Percentiles rank a stretch among this genome's conserved stretches.
Evolutionary conservation across 2,113 vertebrate genomes (phyloP).

Genomic region (Leuciscus idus): DNA sequence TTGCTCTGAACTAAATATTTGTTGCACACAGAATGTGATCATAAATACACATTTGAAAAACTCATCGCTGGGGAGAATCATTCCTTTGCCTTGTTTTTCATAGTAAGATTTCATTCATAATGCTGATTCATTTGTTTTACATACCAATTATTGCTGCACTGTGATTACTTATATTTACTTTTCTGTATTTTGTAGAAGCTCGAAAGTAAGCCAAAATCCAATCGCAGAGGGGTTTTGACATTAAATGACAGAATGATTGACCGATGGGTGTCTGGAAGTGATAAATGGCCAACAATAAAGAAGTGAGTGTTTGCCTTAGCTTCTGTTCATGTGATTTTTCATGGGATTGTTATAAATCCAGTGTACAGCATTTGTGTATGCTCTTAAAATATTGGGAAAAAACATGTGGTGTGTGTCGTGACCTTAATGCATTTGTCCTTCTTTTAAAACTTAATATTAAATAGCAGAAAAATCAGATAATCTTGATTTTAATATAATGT

Average conservation of each 20-base stretch:
- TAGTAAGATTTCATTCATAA: constrained; percentile 56
- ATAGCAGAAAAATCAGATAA: background rate
- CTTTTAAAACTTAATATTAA: background rate
- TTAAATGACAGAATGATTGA: constrained; percentile 55
- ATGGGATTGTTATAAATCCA: too few species aligned
- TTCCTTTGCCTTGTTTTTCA: constrained; percentile 61
- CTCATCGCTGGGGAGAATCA: constrained; percentile 67
- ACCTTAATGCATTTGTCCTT: background rate
- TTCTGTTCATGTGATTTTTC: background rate
- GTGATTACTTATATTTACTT: background rate
- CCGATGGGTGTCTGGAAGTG: constrained; percentile 55
- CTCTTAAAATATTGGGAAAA: background rate
- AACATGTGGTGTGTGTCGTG: too few species aligned
- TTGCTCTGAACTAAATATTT: background rate
- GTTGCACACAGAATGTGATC: constrained; percentile 52
- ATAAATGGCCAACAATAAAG: constrained; percentile 51
- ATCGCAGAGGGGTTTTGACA: background rate
- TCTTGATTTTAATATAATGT: too few species aligned
- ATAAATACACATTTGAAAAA: constrained; percentile 20
- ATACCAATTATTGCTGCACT: background rate
- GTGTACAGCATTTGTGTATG: too few species aligned
- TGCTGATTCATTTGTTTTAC: too few species aligned
- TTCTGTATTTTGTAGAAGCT: constrained; percentile 8
- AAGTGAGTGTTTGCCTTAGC: constrained; percentile 24
- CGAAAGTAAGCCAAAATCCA: background rate